These are phyloP conservation scores for Bujurquina vittata DNA, from an alignment of 2,113 vertebrate genomes.

Conservation along the genomic window DNA sequence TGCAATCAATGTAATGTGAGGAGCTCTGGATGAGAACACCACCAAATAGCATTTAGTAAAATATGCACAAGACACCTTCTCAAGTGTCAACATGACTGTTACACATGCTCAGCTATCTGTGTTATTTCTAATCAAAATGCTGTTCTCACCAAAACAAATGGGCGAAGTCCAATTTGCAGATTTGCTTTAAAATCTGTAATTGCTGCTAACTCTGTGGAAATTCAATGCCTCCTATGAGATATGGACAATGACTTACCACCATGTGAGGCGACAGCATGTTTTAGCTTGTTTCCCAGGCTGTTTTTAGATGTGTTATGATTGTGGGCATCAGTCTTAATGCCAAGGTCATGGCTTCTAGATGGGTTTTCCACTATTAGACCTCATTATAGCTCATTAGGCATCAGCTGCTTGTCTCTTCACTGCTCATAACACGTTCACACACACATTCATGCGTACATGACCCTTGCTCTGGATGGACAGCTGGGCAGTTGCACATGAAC, in stretches of 20 bases:
- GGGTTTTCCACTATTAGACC: slow-evolving; percentile 81
- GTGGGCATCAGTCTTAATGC: slow-evolving; percentile 75
- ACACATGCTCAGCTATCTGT: slow-evolving; percentile 34
- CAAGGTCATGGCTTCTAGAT: slow-evolving; percentile 79
- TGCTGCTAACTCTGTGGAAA: slow-evolving; percentile 58
- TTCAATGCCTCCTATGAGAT: slow-evolving; percentile 59
- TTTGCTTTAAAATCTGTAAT: slow-evolving; percentile 60
- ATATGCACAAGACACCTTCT: slow-evolving; percentile 40
- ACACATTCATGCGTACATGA: slow-evolving; percentile 41
- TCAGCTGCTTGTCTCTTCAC: slow-evolving; percentile 79
- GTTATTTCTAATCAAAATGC: slow-evolving; percentile 30
- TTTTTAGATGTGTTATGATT: slow-evolving; percentile 78
- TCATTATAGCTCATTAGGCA: slow-evolving; percentile 83
- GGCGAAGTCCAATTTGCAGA: slow-evolving; percentile 30
- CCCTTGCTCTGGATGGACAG: slow-evolving; percentile 58
- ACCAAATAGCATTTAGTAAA: slow-evolving; percentile 27
- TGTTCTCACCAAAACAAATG: slow-evolving; percentile 43
- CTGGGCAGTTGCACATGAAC: slow-evolving; percentile 49
- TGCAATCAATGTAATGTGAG: slow-evolving; percentile 7
- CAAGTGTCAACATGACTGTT: slow-evolving; percentile 31
- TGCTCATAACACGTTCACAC: slow-evolving; percentile 61
- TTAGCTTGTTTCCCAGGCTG: slow-evolving; percentile 75
- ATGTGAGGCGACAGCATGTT: slow-evolving; percentile 50
- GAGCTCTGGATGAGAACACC: slow-evolving; percentile 37
- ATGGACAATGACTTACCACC: slow-evolving; percentile 51